Conservation (phyloP, 2,797 vertebrate species). For the Erithacus rubecula region DNA sequence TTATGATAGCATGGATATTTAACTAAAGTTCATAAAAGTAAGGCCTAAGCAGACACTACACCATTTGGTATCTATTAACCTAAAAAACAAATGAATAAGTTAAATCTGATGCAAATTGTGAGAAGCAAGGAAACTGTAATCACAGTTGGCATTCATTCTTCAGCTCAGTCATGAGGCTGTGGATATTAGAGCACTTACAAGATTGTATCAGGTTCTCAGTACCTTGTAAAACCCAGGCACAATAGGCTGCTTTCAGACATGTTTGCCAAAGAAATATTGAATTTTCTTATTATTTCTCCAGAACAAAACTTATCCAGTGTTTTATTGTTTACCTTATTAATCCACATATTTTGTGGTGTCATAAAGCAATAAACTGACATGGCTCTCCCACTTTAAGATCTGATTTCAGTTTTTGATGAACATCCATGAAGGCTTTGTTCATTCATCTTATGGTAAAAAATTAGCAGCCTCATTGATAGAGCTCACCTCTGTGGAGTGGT, state of each 20-base stretch:
- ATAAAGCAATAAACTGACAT: background rate
- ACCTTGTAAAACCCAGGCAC: background rate
- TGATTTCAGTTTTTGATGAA: background rate
- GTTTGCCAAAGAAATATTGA: background rate
- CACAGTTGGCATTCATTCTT: background rate
- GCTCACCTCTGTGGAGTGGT: background rate
- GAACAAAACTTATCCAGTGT: background rate
- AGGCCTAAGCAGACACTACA: background rate
- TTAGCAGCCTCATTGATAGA: background rate
- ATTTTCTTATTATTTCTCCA: background rate
- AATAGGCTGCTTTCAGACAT: background rate
- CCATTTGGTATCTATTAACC: background rate
- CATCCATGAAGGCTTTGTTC: background rate
- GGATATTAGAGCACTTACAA: background rate
- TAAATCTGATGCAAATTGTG: background rate
- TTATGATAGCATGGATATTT: background rate
- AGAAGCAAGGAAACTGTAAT: background rate
- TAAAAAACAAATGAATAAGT: background rate
- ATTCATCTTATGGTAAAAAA: background rate
- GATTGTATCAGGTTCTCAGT: background rate
- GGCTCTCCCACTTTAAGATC: background rate
- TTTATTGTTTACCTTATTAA: background rate
- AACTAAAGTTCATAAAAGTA: background rate
- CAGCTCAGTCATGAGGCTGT: background rate
- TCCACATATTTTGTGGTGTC: background rate